These are phyloP conservation scores for Nesoenas mayeri DNA, from an alignment of 2,113 vertebrate species.

Conservation along the genomic window DNA sequence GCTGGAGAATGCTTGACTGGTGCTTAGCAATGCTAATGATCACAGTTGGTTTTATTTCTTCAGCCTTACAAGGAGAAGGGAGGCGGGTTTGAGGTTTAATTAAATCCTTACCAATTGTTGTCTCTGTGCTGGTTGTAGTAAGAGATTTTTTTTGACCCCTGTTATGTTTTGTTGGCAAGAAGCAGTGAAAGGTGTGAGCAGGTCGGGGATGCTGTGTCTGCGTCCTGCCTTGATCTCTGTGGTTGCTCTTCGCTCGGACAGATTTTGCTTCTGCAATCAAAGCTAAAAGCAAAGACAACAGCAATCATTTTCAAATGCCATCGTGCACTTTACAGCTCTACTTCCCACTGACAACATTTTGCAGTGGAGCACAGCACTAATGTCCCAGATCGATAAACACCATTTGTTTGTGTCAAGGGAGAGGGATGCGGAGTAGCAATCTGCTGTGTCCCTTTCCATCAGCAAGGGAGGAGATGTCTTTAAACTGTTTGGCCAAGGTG, in stretches of 20 bases:
- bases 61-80: neutral
- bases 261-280: conserved; percentile 23
- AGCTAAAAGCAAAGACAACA: neutral
- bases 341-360: neutral
- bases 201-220: neutral
- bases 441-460: neutral
- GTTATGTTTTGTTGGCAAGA: neutral
- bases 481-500: neutral
- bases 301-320: neutral
- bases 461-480: neutral
- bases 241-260: neutral
- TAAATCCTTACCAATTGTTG: neutral
- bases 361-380: neutral
- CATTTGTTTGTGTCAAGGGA: neutral
- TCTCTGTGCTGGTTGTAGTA: neutral
- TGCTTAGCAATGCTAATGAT: neutral
- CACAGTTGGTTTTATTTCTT: neutral
- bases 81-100: neutral
- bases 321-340: neutral
- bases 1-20: neutral
- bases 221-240: neutral
- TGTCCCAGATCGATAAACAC: neutral
- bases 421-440: neutral
- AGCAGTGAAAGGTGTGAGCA: neutral
- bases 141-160: neutral